Evolutionary conservation across 2,888 invertebrate species (phyloP), one percentile per base, ranked within the genome.

Genomic region (Holacanthella duospinosa): DNA sequence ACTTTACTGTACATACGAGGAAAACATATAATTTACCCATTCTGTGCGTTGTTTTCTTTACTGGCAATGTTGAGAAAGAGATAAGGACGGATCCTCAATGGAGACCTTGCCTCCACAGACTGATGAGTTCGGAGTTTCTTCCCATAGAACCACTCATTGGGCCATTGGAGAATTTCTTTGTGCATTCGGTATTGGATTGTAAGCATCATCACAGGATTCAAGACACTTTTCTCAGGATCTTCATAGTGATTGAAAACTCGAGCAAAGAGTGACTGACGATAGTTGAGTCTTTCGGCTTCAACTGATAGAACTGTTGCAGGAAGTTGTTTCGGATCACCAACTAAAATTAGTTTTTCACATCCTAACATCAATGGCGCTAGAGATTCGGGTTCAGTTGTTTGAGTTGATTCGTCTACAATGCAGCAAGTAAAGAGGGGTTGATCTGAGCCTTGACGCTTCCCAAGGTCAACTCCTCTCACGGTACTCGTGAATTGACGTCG

Each of bases 401-500:
- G 91, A 0, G 90, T 88, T 25, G 93, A 92, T 79, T 93, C 91
- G 77, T 91, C 91, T 60, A 92, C 82, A 61, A 91, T 86, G 73
- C 90, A 90, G 64, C 85, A 80, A 58, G 84, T 82, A 62, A 82
- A 80, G 43, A 58, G 63, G 48, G 27, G 27, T 6, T n/a, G 48
- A 26, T 44, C 6, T 19, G 19, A 53, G 6, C 26, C 27, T 21
- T 24, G n/a, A 28, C 29, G 29, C 29, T 58, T 43, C 28, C 19
- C 21, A 25, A 1, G 29, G 55, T 25, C 27, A 58, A 12, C 4
- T 55, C n/a, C n/a, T 29, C 36, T 21, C 25, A 64, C n/a, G 24
- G 24, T 4, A 6, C 29, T 27, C 26, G 29, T 19, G 55, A 26
- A 6, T 25, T 58, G 29, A 12, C 58, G 27, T 25, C 27, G 48